A percentile compares a stretch with the other conserved stretches of the same genome.
These are phyloP conservation scores for Remorina albescens DNA, from an alignment of 2,797 vertebrate species.

Conservation along the genomic window DNA sequence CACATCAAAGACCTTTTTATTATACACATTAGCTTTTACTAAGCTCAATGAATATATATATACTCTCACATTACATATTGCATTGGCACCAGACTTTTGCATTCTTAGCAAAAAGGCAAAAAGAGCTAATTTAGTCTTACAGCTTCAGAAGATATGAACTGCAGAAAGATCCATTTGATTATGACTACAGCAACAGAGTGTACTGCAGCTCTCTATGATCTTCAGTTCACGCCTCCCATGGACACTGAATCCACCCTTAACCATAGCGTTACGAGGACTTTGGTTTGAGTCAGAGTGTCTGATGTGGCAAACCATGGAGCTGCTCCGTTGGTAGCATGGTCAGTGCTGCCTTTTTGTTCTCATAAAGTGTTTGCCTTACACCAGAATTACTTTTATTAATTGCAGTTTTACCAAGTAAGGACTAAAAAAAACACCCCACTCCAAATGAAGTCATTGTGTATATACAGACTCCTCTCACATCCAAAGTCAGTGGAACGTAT, in stretches of 20 bases:
- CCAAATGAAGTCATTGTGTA: conserved; percentile 43
- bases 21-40: conserved; percentile 14
- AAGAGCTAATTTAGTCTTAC: conserved; percentile 29
- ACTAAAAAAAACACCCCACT: conserved; percentile 43
- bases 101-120: conserved; percentile 10
- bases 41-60: conserved; percentile 14
- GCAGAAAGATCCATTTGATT: conserved; percentile 50
- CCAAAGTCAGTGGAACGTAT: conserved; percentile 41
- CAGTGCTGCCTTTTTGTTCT: conserved; percentile 28
- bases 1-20: conserved; percentile 6
- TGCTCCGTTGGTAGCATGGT: conserved; percentile 12
- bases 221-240: conserved; percentile 62
- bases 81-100: background rate
- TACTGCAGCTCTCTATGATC: conserved; percentile 50
- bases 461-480: conserved; percentile 24
- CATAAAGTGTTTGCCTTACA: conserved; percentile 53
- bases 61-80: background rate
- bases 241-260: conserved; percentile 42
- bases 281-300: conserved; percentile 17
- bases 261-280: conserved; percentile 15
- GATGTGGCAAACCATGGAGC: conserved; percentile 30
- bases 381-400: conserved; percentile 40
- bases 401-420: conserved; percentile 35
- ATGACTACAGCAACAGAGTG: conserved; percentile 71
- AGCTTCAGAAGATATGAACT: conserved; percentile 27